Evolutionary conservation across 2,797 vertebrate genomes (phyloP).

Genomic region (Rhinogobio ventralis): DNA sequence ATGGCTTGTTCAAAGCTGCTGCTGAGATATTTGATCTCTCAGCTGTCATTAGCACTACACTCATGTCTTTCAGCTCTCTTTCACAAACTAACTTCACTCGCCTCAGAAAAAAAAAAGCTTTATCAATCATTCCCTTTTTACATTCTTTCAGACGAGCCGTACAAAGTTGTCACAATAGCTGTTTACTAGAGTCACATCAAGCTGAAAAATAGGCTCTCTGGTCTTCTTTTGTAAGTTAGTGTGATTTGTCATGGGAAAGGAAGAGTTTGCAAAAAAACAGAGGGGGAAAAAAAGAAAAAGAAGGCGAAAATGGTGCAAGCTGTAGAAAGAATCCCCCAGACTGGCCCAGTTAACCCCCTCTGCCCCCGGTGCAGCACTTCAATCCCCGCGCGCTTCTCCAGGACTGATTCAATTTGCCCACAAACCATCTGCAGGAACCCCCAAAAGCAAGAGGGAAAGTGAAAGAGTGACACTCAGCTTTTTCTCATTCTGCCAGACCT

Average conservation of each 20-base stretch:
- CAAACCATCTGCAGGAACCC: slow-evolving; percentile 63
- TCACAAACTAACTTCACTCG: slow-evolving; percentile 47
- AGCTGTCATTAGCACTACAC: slow-evolving; percentile 37
- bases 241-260: slow-evolving; percentile 39
- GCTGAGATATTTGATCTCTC: slow-evolving; percentile 56
- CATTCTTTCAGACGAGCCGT: slow-evolving; percentile 23
- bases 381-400: slow-evolving; percentile 60
- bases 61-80: slow-evolving; percentile 52
- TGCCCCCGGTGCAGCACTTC: slow-evolving; percentile 55
- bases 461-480: slow-evolving; percentile 48
- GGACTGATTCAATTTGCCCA: slow-evolving; percentile 67
- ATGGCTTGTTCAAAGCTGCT: slow-evolving; percentile 45
- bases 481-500: slow-evolving; percentile 42
- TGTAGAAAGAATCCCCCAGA: slow-evolving; percentile 64
- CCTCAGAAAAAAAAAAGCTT: slow-evolving; percentile 27
- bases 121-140: slow-evolving; percentile 48
- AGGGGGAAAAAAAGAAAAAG: slow-evolving; percentile 13
- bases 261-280: background rate
- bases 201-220: slow-evolving; percentile 41
- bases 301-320: slow-evolving; percentile 32
- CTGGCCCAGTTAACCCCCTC: slow-evolving; percentile 66
- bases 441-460: slow-evolving; percentile 48
- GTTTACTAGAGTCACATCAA: slow-evolving; percentile 50
- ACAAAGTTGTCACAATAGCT: slow-evolving; percentile 45
- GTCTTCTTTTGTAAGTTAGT: slow-evolving; percentile 45